Evolutionary conservation across 1,140 invertebrate species (phyloP).

Genomic region (Drosophila repletoides): DNA sequence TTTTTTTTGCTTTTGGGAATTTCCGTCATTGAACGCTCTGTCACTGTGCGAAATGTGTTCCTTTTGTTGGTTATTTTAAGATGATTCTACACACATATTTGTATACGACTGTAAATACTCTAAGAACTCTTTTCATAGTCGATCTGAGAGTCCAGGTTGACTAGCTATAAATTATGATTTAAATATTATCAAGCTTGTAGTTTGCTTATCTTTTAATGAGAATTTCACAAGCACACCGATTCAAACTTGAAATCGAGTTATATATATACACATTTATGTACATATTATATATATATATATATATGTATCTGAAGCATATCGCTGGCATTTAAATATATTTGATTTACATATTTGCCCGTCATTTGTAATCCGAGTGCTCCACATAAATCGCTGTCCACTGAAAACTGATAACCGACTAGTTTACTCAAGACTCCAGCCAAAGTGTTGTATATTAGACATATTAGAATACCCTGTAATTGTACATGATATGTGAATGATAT

Average conservation of each 20-base stretch:
- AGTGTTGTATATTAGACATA: too few relatives aligned
- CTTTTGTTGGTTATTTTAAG: too few relatives aligned
- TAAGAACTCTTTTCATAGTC: neutral
- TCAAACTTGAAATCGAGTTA: conserved; percentile 2
- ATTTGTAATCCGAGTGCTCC: conserved; percentile 36
- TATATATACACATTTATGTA: too few relatives aligned
- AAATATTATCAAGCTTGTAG: conserved; percentile 42
- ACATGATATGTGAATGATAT: too few relatives aligned
- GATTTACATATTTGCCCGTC: conserved; percentile 34
- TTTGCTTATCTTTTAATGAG: conserved; percentile 45
- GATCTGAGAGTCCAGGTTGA: conserved; percentile 1
- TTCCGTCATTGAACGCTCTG: conserved; percentile 34
- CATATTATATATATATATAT: neutral
- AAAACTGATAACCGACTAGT: neutral
- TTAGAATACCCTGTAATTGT: too few relatives aligned
- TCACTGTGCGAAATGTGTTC: conserved; percentile 27
- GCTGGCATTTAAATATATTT: conserved; percentile 22
- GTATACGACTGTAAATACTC: too few relatives aligned
- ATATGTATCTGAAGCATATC: conserved; percentile 20
- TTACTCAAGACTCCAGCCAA: neutral
- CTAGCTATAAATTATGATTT: conserved; percentile 37
- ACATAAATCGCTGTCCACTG: conserved; percentile 37
- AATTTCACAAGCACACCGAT: conserved; percentile 27
- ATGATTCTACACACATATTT: too few relatives aligned
- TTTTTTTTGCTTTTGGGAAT: conserved; percentile 9